A percentile compares a stretch with the other conserved stretches of the same genome.
phyloP scores from a whole-genome alignment of 2,113 vertebrate species.

The Diglossa brunneiventris region DNA sequence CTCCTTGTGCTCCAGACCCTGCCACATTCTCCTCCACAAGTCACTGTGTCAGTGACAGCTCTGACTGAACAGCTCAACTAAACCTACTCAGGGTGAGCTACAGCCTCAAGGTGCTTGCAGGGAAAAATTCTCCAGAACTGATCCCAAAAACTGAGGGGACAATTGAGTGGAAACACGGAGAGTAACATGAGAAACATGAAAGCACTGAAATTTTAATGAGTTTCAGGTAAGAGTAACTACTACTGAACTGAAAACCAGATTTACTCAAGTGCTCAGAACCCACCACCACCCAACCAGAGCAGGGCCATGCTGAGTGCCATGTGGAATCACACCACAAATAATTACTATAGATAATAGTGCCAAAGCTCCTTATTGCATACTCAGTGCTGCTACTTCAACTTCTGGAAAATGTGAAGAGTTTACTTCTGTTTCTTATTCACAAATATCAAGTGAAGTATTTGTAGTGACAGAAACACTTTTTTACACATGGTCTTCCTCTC shows the following conservation, averaged over 20 bases:
- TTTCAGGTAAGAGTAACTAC: neutral
- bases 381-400: neutral
- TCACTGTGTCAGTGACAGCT: neutral
- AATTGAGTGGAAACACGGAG: neutral
- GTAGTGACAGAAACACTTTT: neutral
- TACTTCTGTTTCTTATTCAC: neutral
- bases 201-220: neutral
- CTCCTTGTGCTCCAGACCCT: neutral
- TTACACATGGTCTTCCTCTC: neutral
- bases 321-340: neutral
- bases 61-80: neutral
- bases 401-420: neutral
- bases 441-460: neutral
- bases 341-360: neutral
- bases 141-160: neutral
- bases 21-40: neutral
- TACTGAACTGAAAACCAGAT: neutral
- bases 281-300: neutral
- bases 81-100: neutral
- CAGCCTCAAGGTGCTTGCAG: neutral
- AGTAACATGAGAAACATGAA: neutral
- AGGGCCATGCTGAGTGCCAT: neutral
- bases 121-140: neutral
- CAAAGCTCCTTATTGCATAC: neutral
- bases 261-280: neutral